Evolutionary conservation across 2,888 invertebrate genomes (phyloP).

Genomic region (Ornithoptera priamus): DNA sequence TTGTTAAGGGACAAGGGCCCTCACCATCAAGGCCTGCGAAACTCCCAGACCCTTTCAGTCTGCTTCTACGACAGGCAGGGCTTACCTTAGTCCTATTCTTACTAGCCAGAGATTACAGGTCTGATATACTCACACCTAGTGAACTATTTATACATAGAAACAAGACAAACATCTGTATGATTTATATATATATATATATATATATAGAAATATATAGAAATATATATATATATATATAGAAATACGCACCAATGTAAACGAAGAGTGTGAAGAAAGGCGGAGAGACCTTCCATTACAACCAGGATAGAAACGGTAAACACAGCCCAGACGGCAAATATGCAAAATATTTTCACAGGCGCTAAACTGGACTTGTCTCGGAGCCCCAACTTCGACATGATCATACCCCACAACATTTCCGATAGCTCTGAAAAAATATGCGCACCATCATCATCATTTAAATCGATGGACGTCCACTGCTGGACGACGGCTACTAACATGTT

Average conservation of each 20-base stretch:
- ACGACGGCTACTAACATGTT: too few relatives aligned
- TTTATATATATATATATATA: too few relatives aligned
- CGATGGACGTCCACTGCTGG: too few relatives aligned
- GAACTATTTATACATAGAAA: neutral
- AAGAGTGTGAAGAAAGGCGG: constrained; percentile 93
- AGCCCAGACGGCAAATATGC: constrained; percentile 88
- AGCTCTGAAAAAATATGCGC: constrained; percentile 77
- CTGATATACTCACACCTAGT: neutral
- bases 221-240: neutral
- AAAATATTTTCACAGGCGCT: constrained; percentile 75
- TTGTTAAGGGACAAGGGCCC: too few relatives aligned
- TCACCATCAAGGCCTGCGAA: neutral
- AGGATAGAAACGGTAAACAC: constrained; percentile 87
- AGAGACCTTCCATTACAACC: constrained; percentile 93
- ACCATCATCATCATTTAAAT: too few relatives aligned
- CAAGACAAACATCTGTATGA: neutral
- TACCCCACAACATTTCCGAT: constrained; percentile 88
- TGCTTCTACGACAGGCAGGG: too few relatives aligned
- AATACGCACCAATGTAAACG: constrained; percentile 89
- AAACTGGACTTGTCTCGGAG: constrained; percentile 41
- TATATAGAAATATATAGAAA: constrained; percentile 18
- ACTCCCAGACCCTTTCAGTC: too few relatives aligned
- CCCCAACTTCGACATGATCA: constrained; percentile 82
- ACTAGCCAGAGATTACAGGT: too few relatives aligned
- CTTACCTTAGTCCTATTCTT: too few relatives aligned